Evolutionary conservation across 2,888 invertebrate species (phyloP), one percentile per base, ranked within the genome.

Genomic region (Diaperis boleti): DNA sequence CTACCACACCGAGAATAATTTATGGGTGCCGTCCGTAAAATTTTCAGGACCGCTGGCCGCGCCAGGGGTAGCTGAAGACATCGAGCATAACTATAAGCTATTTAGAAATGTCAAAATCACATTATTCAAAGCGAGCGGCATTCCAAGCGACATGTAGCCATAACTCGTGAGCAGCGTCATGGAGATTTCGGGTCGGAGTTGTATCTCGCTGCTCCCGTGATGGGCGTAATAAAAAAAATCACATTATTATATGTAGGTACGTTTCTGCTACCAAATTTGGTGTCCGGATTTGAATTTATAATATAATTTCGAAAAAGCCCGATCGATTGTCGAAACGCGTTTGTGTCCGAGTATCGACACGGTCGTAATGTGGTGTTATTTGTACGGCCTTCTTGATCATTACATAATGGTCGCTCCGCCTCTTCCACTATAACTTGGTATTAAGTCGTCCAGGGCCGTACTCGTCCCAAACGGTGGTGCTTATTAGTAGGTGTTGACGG

Each of bases 61-160:
- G 59, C 74, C 71, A 67, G 71, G 74, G 76, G 74, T 75, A 73
- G 72, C 74, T 66, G 60, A 65, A 67, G 69, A 67, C 69, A 66
- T 61, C 69, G 68, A 64, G 66, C 69, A 70, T 67, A 73, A 70
- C 69, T 73, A 71, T 72, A 73, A 72, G 73, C 73, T 71, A 75
- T 76, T 74, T 75, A 72, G 76, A 75, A 74, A 76, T 69, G 75
- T 75, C 75, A 74, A 75, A 77, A 74, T 76, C 72, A 72, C 72
- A 75, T 75, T 76, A 75, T 75, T 77, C 75, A 75, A 72, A 66
- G 63, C n/a, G n/a, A n/a, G n/a, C 70, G 71, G 69, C 74, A 76
- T 76, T 76, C 75, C 75, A 67, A 67, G 66, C 67, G 50, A 41
- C 62, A 62, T 59, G 50, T 65, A 59, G 67, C 44, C 56, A 55